Evolutionary conservation across 2,888 invertebrate species (phyloP), one percentile per base, ranked within the genome.

Genomic region (Metalampra italica): DNA sequence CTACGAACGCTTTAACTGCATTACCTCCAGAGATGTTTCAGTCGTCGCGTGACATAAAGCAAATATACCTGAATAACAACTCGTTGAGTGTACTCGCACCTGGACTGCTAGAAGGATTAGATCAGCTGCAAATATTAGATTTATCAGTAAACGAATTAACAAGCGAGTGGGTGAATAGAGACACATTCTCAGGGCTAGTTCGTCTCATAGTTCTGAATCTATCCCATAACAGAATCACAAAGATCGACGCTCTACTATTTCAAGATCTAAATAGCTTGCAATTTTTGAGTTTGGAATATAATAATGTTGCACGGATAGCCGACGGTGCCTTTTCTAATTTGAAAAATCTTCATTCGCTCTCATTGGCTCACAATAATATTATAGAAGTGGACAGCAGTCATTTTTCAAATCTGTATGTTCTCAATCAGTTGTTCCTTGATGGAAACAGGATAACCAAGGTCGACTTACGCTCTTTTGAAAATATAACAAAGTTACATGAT

Each of bases 21-120:
- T 83, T 96, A 59, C 96, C 96, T 7, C 93, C 95, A 34, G 94
- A 94, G 71, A 83, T 96, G 71, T 95, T 96, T 71, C 91, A 93
- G 66, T 92, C 92, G 38, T 93, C 93, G n/a, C 90, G 92, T 55
- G 92, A 94, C 59, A 87, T 96, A 41, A 91, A 92, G 52, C 93
- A 94, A 75, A 90, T 96, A 60, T 92, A 94, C 66, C 87, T 95
- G 46, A 92, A 94, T 66, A 95, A 95, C 71, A 96, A 96, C 74
- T 93, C 94, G 8, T 74, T 96, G 38, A 92, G 93, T 57, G 93
- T 94, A 4, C 86, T 96, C 45, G 94, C 94, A 9, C 94, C 95
- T 9, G 94, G 94, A 39, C 81, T 95, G 34, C 84, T 96, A 50
- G 93, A 94, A 76, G 93, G 93, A 51, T 84, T 96, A 54, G 93